phyloP scores from a whole-genome alignment of 2,888 invertebrate species.

The Drosophila koepferae region DNA sequence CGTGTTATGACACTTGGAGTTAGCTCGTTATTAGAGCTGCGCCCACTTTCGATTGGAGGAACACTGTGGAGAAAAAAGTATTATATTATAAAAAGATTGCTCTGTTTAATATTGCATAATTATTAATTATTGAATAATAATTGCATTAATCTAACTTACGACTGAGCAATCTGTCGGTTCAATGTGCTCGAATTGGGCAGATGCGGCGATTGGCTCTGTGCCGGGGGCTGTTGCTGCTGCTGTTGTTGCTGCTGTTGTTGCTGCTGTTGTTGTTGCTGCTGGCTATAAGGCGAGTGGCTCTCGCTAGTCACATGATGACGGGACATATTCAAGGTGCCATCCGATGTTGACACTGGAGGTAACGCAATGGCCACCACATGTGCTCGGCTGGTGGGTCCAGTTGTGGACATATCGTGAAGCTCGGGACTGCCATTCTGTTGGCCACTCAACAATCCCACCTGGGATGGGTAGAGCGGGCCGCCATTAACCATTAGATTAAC shows the following conservation, averaged over 20 bases:
- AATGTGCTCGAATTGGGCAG: slow-evolving; percentile 86
- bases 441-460: slow-evolving; percentile 62
- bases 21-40: slow-evolving; percentile 82
- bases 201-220: slow-evolving; percentile 85
- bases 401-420: slow-evolving; percentile 82
- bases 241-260: slow-evolving; percentile 45
- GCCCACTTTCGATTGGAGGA: slow-evolving; percentile 86
- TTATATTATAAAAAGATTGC: too few relatives aligned
- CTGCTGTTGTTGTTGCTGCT: slow-evolving; percentile 47
- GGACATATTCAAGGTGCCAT: slow-evolving; percentile 76
- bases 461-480: slow-evolving; percentile 83
- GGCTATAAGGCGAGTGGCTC: slow-evolving; percentile 82
- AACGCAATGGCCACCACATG: slow-evolving; percentile 65
- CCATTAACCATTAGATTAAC: slow-evolving; percentile 71
- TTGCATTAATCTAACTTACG: slow-evolving; percentile 83
- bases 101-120: too few relatives aligned
- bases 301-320: slow-evolving; percentile 81
- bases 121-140: too few relatives aligned
- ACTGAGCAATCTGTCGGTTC: slow-evolving; percentile 86
- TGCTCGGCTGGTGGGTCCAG: slow-evolving; percentile 53
- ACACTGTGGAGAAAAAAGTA: slow-evolving; percentile 71
- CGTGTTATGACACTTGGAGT: slow-evolving; percentile 87
- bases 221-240: slow-evolving; percentile 68
- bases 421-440: slow-evolving; percentile 71
- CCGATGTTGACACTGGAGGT: slow-evolving; percentile 54